Conservation (phyloP, 1,140 invertebrate genomes). For the Drosophila oshimai region DNA sequence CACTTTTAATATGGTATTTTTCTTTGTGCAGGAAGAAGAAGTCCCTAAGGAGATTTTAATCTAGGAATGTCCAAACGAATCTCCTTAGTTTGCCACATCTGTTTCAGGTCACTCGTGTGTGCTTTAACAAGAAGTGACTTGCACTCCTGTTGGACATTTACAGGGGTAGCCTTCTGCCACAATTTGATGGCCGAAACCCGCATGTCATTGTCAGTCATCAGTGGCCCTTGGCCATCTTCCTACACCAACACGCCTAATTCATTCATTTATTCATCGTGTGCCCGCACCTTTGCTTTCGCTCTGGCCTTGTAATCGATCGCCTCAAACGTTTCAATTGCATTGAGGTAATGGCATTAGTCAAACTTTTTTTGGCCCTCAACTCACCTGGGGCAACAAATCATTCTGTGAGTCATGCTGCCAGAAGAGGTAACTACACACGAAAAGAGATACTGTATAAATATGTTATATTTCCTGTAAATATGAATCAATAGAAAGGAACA, state of each 20-base stretch:
- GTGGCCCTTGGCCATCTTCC: conserved; percentile 11
- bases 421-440: neutral
- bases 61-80: neutral
- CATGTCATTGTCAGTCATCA: conserved; percentile 47
- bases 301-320: conserved; percentile 30
- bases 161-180: conserved; percentile 1
- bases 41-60: conserved; percentile 6
- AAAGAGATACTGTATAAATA: neutral
- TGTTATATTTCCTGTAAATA: too few species aligned
- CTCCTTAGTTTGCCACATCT: neutral
- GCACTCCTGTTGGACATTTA: conserved; percentile 4
- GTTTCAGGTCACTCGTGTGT: neutral
- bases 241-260: conserved; percentile 11
- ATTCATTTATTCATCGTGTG: conserved; percentile 48
- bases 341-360: conserved; percentile 23
- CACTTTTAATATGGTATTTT: too few species aligned
- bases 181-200: conserved; percentile 24
- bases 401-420: conserved; percentile 17
- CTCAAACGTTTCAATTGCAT: conserved; percentile 51
- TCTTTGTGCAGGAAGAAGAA: neutral
- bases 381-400: conserved; percentile 20
- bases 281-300: conserved; percentile 26
- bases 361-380: conserved; percentile 10
- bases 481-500: too few species aligned
- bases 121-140: conserved; percentile 21